Percentiles rank a stretch among this genome's conserved stretches.
Evolutionary conservation across 2,888 invertebrate species (phyloP).

Genomic region (Pardosa pseudoannulata): DNA sequence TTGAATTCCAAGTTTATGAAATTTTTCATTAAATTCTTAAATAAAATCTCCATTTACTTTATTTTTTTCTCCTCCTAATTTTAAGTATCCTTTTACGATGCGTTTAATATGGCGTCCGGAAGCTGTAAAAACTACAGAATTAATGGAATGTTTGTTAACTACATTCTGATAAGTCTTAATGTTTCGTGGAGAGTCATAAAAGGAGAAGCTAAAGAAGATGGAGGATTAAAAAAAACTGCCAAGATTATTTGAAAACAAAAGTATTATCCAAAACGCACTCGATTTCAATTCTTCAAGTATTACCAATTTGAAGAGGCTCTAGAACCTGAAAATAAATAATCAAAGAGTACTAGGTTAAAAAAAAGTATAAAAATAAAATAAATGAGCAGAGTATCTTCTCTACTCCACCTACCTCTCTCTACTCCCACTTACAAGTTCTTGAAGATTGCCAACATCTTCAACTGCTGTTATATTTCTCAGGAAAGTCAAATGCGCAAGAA

Average conservation of each 20-base stretch:
- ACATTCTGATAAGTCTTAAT: constrained; percentile 43
- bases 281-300: constrained; percentile 63
- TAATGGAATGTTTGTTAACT: constrained; percentile 53
- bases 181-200: constrained; percentile 22
- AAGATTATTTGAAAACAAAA: constrained; percentile 37
- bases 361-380: constrained; percentile 57
- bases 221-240: constrained; percentile 27
- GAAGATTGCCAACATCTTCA: constrained; percentile 60
- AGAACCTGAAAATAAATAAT: constrained; percentile 66
- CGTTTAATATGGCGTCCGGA: background rate
- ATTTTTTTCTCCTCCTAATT: background rate
- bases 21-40: constrained; percentile 1
- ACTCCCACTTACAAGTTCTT: constrained; percentile 29
- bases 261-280: constrained; percentile 52
- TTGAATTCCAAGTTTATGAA: background rate
- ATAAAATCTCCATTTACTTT: constrained; percentile 6
- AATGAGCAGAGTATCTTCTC: constrained; percentile 47
- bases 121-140: constrained; percentile 18
- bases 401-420: background rate
- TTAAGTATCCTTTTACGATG: background rate
- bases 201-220: too few relatives aligned
- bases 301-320: constrained; percentile 52
- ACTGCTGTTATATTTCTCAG: constrained; percentile 63
- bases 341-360: constrained; percentile 12
- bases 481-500: constrained; percentile 65